Evolutionary conservation across 2,888 invertebrate genomes (phyloP).

Genomic region (Hyppa rectilinea): DNA sequence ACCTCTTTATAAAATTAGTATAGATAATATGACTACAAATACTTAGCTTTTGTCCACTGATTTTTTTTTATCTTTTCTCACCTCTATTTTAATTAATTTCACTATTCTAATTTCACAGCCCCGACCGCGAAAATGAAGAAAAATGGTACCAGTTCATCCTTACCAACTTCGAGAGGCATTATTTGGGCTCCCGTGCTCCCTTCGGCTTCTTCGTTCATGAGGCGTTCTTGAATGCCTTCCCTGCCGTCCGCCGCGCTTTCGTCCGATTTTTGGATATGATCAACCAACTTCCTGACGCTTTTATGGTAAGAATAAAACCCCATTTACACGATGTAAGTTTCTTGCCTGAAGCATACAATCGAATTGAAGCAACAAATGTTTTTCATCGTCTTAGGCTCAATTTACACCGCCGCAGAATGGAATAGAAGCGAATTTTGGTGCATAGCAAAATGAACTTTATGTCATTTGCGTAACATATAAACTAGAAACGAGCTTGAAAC

Average conservation of each 20-base stretch:
- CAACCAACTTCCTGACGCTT: slow-evolving; percentile 89
- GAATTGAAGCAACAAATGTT: neutral
- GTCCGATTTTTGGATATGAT: slow-evolving; percentile 90
- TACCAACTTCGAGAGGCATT: slow-evolving; percentile 92
- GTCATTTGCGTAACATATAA: too few species aligned
- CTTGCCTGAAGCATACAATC: too few species aligned
- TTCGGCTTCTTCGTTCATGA: slow-evolving; percentile 93
- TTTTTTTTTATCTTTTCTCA: neutral
- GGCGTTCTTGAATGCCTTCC: slow-evolving; percentile 88
- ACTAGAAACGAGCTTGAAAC: too few species aligned
- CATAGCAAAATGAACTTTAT: too few species aligned
- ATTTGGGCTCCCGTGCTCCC: slow-evolving; percentile 92
- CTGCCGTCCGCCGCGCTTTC: slow-evolving; percentile 87
- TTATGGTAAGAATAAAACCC: slow-evolving; percentile 83
- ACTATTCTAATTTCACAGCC: too few species aligned
- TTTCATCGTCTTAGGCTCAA: too few species aligned
- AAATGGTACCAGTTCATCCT: slow-evolving; percentile 90
- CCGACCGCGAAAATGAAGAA: slow-evolving; percentile 78
- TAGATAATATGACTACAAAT: neutral
- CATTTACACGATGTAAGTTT: neutral
- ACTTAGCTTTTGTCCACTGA: neutral
- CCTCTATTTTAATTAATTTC: too few species aligned
- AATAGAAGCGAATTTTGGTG: too few species aligned
- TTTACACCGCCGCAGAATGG: too few species aligned
- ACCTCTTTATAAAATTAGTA: too few species aligned